phyloP scores from a whole-genome alignment of 1,140 invertebrate genomes.

The Cherax quadricarinatus region DNA sequence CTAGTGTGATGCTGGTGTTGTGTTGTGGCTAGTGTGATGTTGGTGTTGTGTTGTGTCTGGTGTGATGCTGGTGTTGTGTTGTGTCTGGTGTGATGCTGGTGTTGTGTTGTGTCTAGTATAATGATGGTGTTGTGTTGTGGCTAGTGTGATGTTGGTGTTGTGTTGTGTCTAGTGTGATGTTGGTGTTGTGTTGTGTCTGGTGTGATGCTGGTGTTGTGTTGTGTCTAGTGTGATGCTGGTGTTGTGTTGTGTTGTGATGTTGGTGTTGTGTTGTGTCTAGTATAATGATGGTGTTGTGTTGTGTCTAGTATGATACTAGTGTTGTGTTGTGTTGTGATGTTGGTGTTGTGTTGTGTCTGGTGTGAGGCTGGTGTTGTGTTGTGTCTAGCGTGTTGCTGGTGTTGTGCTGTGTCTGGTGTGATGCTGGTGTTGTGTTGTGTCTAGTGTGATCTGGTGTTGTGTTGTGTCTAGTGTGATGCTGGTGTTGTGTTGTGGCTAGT shows the following conservation, averaged over 20 bases:
- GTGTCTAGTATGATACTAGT: too few species aligned
- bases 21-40: not conserved
- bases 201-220: not conserved
- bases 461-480: not conserved
- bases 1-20: not conserved
- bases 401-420: not conserved
- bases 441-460: too few species aligned
- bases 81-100: not conserved
- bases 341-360: not conserved
- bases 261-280: too few species aligned
- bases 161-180: not conserved
- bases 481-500: not conserved
- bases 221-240: too few species aligned
- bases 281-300: too few species aligned
- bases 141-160: not conserved
- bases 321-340: too few species aligned
- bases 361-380: not conserved
- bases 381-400: not conserved
- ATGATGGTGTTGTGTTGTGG: not conserved
- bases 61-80: not conserved
- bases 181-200: not conserved
- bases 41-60: not conserved
- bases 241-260: not conserved
- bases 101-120: too few species aligned
- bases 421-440: too few species aligned